Evolutionary conservation across 2,797 vertebrate species (phyloP).

Genomic region (Rhadinocentrus ornatus): DNA sequence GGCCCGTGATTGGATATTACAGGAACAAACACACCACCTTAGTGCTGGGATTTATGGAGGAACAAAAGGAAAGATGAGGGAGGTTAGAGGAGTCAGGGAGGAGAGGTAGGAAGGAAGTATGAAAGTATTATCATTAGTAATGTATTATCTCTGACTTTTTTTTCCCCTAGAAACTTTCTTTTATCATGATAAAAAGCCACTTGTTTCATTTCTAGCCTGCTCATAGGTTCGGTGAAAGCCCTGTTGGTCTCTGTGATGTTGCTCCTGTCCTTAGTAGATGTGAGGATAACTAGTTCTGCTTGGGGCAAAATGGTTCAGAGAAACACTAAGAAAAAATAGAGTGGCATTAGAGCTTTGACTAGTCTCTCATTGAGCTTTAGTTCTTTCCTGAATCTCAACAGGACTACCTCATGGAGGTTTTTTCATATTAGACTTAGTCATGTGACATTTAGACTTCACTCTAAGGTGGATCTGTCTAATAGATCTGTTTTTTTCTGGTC

Average conservation of each 20-base stretch:
- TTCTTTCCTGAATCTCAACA: background rate
- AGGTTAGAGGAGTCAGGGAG: background rate
- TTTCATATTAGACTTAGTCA: too few relatives aligned
- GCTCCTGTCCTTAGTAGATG: background rate
- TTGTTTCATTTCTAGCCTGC: background rate
- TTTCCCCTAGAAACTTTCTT: background rate
- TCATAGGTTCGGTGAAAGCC: background rate
- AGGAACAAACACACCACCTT: conserved; percentile 51
- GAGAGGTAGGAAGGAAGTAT: background rate
- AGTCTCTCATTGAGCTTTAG: background rate
- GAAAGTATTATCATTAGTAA: too few relatives aligned
- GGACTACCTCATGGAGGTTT: background rate
- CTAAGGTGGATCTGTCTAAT: background rate
- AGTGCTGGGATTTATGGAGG: conserved; percentile 1
- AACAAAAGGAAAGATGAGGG: background rate
- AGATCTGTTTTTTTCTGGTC: background rate
- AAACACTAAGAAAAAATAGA: too few relatives aligned
- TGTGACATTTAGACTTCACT: too few relatives aligned
- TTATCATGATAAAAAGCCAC: background rate
- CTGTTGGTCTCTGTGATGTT: background rate
- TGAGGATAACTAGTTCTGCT: background rate
- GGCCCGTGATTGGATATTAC: conserved; percentile 41
- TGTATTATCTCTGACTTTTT: background rate
- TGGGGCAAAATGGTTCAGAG: background rate
- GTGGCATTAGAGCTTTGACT: background rate